A percentile compares a stretch with the other conserved stretches of the same genome.
Evolutionary conservation across 2,888 invertebrate species (phyloP).

Genomic region (Lasioglossum leucozonium): DNA sequence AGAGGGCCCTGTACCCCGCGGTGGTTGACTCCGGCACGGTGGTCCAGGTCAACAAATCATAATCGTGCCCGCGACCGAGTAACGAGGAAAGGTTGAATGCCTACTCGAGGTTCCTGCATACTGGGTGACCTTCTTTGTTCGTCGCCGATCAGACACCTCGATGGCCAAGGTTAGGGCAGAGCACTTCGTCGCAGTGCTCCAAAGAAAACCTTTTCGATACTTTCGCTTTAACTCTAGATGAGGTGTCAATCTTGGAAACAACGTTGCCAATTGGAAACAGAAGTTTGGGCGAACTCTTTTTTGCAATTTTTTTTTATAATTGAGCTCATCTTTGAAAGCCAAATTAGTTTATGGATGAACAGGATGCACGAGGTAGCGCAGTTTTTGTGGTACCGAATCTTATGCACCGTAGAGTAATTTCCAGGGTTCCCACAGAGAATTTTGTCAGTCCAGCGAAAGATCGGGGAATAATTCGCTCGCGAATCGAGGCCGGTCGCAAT

Average conservation of each 20-base stretch:
- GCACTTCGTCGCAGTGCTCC: neutral
- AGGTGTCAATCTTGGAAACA: neutral
- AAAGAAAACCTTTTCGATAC: neutral
- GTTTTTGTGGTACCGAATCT: too few species aligned
- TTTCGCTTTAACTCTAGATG: neutral
- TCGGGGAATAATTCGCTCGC: neutral
- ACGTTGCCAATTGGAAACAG: neutral
- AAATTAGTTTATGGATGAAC: too few species aligned
- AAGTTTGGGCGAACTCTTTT: too few species aligned
- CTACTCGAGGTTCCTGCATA: slow-evolving; percentile 65
- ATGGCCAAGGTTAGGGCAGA: neutral
- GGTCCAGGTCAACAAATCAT: slow-evolving; percentile 82
- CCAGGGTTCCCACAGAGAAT: neutral
- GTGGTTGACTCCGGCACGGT: slow-evolving; percentile 77
- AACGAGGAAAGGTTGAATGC: slow-evolving; percentile 77
- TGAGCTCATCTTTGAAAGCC: too few species aligned
- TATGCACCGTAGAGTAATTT: neutral
- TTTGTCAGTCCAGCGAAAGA: neutral
- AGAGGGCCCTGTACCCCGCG: slow-evolving; percentile 57
- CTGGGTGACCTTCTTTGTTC: slow-evolving; percentile 40
- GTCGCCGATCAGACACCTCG: neutral
- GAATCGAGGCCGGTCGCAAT: neutral
- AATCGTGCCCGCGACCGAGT: slow-evolving; percentile 81
- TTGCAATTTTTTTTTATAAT: too few species aligned
- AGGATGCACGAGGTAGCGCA: too few species aligned